Conservation (phyloP, 2,113 vertebrate genomes). For the Orycteropus afer region DNA sequence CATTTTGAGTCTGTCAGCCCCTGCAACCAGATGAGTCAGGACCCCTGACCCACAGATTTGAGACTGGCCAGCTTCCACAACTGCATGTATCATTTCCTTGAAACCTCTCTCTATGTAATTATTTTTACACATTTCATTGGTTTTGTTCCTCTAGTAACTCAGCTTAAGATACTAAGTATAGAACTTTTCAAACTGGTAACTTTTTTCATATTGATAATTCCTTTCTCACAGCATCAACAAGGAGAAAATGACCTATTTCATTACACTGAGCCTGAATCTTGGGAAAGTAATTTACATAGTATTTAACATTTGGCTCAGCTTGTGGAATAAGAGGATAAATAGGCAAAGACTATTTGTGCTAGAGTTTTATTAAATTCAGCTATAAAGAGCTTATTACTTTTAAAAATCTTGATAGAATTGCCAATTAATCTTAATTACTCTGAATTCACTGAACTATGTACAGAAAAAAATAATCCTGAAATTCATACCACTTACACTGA, state of each 20-base stretch:
- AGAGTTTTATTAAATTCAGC: not conserved
- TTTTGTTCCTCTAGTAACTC: too few species aligned
- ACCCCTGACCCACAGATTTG: too few species aligned
- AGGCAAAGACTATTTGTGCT: not conserved
- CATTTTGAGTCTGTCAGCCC: not conserved
- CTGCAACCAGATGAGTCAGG: not conserved
- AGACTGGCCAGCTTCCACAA: too few species aligned
- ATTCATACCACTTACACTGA: not conserved
- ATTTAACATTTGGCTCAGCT: not conserved
- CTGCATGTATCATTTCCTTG: too few species aligned
- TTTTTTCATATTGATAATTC: not conserved
- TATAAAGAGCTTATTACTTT: not conserved
- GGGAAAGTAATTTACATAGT: conserved; percentile 50
- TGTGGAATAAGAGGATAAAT: not conserved
- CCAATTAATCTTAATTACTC: not conserved
- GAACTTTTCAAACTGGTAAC: not conserved
- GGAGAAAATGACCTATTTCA: conserved; percentile 19
- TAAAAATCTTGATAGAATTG: conserved; percentile 26
- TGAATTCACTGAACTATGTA: not conserved
- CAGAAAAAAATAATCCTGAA: not conserved
- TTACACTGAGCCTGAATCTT: not conserved
- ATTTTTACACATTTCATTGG: too few species aligned
- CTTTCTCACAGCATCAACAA: not conserved
- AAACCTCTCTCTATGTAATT: too few species aligned
- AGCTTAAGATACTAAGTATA: not conserved